Evolutionary conservation across 2,113 vertebrate genomes (phyloP).

Genomic region (Galeopterus variegatus): DNA sequence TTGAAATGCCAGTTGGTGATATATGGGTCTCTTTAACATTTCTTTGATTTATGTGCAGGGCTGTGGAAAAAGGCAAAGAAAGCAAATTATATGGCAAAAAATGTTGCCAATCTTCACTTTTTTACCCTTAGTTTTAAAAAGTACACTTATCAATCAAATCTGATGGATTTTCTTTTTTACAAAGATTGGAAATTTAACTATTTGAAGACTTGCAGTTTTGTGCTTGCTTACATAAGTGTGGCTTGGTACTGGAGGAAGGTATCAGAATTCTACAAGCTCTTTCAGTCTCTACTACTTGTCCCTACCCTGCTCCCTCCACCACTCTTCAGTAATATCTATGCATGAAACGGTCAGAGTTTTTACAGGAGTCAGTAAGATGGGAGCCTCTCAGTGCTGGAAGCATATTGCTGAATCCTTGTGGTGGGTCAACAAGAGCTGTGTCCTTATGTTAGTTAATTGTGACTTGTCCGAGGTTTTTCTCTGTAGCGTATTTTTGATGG

Average conservation of each 20-base stretch:
- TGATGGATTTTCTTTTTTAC: constrained; percentile 86
- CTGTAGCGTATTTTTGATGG: not conserved
- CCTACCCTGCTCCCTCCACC: not conserved
- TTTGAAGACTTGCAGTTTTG: constrained; percentile 73
- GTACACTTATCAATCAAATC: constrained; percentile 91
- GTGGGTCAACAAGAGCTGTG: not conserved
- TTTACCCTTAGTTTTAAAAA: constrained; percentile 88
- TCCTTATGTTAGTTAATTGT: not conserved
- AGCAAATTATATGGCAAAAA: constrained; percentile 91
- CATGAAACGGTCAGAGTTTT: not conserved
- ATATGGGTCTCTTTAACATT: constrained; percentile 91
- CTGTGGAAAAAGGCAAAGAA: constrained; percentile 91
- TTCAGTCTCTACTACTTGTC: not conserved
- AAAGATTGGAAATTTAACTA: constrained; percentile 87
- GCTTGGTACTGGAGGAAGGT: not conserved
- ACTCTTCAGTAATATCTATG: rapidly evolving
- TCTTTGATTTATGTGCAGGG: constrained; percentile 92
- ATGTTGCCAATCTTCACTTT: constrained; percentile 89
- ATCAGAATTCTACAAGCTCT: not conserved
- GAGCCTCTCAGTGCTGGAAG: not conserved
- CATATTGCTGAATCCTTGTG: rapidly evolving
- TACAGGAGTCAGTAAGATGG: not conserved
- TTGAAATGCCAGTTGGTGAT: constrained; percentile 92
- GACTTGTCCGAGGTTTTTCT: not conserved
- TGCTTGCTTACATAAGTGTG: constrained; percentile 8